Evolutionary conservation across 2,113 vertebrate species (phyloP).

Genomic region (Actenoides hombroni): DNA sequence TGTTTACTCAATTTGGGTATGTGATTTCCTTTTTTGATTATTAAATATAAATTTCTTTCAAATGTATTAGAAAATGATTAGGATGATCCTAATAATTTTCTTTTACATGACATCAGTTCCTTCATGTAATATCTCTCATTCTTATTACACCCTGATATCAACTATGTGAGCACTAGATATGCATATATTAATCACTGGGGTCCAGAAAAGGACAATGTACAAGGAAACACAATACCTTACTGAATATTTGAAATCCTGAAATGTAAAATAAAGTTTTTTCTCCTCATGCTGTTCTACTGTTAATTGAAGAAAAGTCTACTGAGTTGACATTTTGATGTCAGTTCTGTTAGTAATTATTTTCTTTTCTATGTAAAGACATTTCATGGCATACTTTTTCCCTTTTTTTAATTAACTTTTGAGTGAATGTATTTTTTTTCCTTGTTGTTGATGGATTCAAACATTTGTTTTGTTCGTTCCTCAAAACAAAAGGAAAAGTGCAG

Average conservation of each 20-base stretch:
- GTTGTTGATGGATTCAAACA: not conserved
- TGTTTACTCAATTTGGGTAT: not conserved
- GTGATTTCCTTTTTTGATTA: constrained; percentile 3
- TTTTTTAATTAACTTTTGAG: not conserved
- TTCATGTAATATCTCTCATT: not conserved
- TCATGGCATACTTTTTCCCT: not conserved
- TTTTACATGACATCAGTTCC: not conserved
- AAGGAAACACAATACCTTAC: not conserved
- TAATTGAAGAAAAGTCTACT: not conserved
- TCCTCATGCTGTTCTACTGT: not conserved
- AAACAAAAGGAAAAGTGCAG: not conserved
- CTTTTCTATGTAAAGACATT: not conserved
- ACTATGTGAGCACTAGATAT: not conserved
- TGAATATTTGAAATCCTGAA: constrained; percentile 2
- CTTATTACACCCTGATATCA: not conserved
- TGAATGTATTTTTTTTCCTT: not conserved
- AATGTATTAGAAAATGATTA: constrained; percentile 48
- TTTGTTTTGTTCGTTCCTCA: not conserved
- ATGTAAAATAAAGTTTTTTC: not conserved
- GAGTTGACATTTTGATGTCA: not conserved
- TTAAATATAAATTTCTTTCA: constrained; percentile 41
- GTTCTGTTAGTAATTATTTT: not conserved
- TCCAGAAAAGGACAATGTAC: not conserved
- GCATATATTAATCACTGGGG: not conserved
- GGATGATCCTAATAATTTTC: constrained; percentile 62